Percentiles rank a stretch among this genome's conserved stretches.
Evolutionary conservation across 2,888 invertebrate species (phyloP).

Genomic region (Theodoxus fluviatilis): DNA sequence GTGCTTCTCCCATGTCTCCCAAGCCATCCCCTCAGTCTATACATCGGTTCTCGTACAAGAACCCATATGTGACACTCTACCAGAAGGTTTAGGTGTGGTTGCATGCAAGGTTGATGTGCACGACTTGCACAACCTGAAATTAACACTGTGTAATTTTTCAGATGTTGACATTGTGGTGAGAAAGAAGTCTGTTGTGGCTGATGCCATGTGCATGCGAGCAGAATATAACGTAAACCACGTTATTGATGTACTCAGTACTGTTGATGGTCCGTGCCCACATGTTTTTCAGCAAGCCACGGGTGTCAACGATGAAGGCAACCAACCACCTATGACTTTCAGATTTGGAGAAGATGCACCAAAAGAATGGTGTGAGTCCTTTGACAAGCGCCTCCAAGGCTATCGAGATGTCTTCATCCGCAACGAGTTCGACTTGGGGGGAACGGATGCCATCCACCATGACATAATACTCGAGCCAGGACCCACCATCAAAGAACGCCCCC

Average conservation of each 20-base stretch:
- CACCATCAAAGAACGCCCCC: background rate
- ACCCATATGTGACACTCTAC: background rate
- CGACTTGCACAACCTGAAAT: background rate
- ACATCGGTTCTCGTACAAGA: background rate
- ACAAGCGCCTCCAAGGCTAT: background rate
- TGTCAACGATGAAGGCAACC: too few relatives aligned
- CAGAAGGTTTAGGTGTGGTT: background rate
- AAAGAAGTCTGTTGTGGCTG: background rate
- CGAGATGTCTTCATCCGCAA: constrained; percentile 19
- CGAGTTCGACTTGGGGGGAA: constrained; percentile 20
- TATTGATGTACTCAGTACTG: background rate
- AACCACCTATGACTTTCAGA: background rate
- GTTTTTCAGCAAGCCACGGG: too few relatives aligned
- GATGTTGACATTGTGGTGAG: background rate
- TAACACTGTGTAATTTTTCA: background rate
- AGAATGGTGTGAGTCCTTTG: background rate
- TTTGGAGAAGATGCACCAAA: background rate
- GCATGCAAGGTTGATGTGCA: background rate
- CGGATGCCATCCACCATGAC: background rate
- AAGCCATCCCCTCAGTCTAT: background rate
- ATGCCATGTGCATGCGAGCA: background rate
- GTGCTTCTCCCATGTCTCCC: too few relatives aligned
- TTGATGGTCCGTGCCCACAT: too few relatives aligned
- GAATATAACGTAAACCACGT: background rate
- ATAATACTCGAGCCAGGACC: constrained; percentile 12